Evolutionary conservation across 1,140 invertebrate species (phyloP), one percentile per base, ranked within the genome.

Genomic region (Neodiprion pinetum): DNA sequence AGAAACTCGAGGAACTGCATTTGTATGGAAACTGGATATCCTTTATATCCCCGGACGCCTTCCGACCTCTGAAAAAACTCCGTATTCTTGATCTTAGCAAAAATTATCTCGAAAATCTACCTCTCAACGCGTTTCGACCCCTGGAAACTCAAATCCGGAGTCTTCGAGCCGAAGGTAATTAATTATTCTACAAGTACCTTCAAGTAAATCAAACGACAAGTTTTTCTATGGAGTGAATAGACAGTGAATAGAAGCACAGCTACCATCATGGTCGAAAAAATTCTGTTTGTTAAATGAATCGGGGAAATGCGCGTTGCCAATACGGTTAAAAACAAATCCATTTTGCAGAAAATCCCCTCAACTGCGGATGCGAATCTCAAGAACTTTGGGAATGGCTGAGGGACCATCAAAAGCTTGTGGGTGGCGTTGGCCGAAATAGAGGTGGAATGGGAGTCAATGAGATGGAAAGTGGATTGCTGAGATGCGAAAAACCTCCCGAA

Each of bases 371-470:
- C 80, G 93, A 94, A 77, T 91, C 93, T 53, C 92, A 95, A 87
- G 93, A 94, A 78, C 86, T 95, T 3, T 96, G 94, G 94, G 92
- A 92, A 87, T 96, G 95, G 95, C 90, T 95, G 74, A 89, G 92
- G 79, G 93, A 95, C 85, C 94, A 96, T 86, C 90, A 92, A 72
- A 93, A 94, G 82, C 80, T 90, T 78, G 88, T 92, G 48, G 76
- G 82, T 74, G 79, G 84, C 82, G 86, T 86, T 75, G 87, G 83
- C 79, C 84, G 84, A 74, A 21, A 40, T 40, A 69, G 76, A 48
- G 89, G 91, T 78, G 75, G 75, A 17, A 76, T 83, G 70, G 81
- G 79, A 47, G 73, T 82, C 68, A 81, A 80, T 75, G 83, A 87
- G 69, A 72, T 88, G 71, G 86, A 88, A 70, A 75, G 80, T 53